Evolutionary conservation across 2,888 invertebrate species (phyloP), one percentile per base, ranked within the genome.

Genomic region (Acanthococcus lagerstroemiae): DNA sequence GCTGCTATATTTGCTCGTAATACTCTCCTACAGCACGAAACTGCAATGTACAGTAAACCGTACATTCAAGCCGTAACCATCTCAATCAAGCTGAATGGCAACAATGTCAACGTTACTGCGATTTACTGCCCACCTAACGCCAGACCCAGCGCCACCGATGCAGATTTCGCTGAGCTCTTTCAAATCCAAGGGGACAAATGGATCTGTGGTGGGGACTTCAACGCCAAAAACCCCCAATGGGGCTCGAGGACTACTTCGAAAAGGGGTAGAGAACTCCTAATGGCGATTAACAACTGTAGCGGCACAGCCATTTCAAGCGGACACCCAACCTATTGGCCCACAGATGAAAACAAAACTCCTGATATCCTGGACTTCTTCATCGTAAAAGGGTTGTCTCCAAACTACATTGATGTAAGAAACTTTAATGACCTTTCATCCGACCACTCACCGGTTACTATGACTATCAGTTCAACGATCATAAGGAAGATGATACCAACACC

Each of bases 331-430:
- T 55, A 65, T 17, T 46, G 65, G 55, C 46, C 65, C 24, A 26
- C 65, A 1, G 55, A 65, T n/a, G 71, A 7, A 21, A 24, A 9
- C 50, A 50, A 72, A 69, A 67, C 69, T 22, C 72, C 73, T 4
- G 30, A 65, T 17, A 21, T 4, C 0, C 17, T 65, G 4, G 65
- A 65, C 50, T 55, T 65, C n/a, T 65, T 55, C n/a, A 15, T 65
- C 7, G 26, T 54, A 4, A 25, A 55, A 24, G 17, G 54, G 5
- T n/a, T 45, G 4, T 55, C 54, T 37, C 30, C 44, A n/a, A 46
- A 55, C 1, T n/a, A 55, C 12, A 26, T 4, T 5, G 27, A 46
- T 4, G 27, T 44, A n/a, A 19, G 15, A 21, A 55, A 65, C 4
- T n/a, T 65, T 3, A 26, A 22, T 1, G 55, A 65, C 9, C 48